These are phyloP conservation scores for Palythoa heliodiscus DNA, from an alignment of 92 coral and sea anemone species.

Conservation along the genomic window DNA sequence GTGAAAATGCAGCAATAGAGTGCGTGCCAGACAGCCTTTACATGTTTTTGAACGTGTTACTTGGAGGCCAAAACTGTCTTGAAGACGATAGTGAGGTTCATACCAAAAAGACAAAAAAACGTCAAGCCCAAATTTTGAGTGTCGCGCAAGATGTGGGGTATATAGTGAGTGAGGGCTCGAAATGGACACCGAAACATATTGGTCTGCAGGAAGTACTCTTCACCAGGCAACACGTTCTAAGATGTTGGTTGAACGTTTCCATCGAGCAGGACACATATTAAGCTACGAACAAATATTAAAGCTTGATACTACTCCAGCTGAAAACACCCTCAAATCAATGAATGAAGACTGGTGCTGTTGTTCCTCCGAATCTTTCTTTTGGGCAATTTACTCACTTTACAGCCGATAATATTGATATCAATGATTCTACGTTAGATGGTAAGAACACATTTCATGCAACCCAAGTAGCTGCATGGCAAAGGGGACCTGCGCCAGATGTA, in stretches of 20 bases:
- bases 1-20: conserved; percentile 10
- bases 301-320: conserved; percentile 25
- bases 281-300: conserved; percentile 9
- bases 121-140: conserved; percentile 1
- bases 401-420: conserved; percentile 62
- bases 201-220: background rate
- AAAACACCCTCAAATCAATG: conserved; percentile 36
- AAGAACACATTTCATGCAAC: conserved; percentile 67
- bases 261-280: background rate
- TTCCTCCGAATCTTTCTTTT: conserved; percentile 49
- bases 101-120: conserved; percentile 18
- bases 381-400: conserved; percentile 44
- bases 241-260: conserved; percentile 47
- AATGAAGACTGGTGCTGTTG: conserved; percentile 43
- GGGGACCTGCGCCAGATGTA: conserved; percentile 35
- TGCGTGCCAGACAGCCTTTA: conserved; percentile 19
- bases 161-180: too few relatives aligned
- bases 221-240: conserved; percentile 58
- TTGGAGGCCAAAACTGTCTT: conserved; percentile 10
- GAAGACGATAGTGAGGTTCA: conserved; percentile 11
- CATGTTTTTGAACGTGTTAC: conserved; percentile 22
- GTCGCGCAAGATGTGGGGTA: conserved; percentile 42
- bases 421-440: conserved; percentile 52
- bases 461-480: conserved; percentile 60
- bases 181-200: too few relatives aligned